Conservation (phyloP, 1,140 invertebrate species). For the Zaprionus inermis region DNA sequence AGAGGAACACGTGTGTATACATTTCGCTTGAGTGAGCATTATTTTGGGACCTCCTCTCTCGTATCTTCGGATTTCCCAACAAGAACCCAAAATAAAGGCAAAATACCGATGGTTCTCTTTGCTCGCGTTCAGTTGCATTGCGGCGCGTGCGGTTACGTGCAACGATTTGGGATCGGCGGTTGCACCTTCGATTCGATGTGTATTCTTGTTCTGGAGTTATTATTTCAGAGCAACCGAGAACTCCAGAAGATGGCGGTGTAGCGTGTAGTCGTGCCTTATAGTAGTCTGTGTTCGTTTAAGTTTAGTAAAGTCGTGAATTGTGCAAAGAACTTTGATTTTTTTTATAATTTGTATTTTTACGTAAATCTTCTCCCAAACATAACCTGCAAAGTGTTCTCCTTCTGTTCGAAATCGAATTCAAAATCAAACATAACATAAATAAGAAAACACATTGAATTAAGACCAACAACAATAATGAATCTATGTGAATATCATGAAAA, state of each 20-base stretch:
- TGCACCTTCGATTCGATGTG: conserved; percentile 45
- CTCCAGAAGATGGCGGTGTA: conserved; percentile 43
- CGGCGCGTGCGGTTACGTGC: conserved; percentile 69
- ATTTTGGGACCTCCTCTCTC: conserved; percentile 31
- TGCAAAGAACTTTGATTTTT: conserved; percentile 24
- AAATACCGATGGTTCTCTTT: conserved; percentile 23
- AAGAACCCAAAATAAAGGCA: conserved; percentile 71
- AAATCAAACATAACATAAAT: conserved; percentile 24
- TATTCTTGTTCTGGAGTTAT: conserved; percentile 15
- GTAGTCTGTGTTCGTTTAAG: conserved; percentile 47
- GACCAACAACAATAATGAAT: conserved; percentile 22
- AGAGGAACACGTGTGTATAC: conserved; percentile 27
- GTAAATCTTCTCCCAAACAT: conserved; percentile 64
- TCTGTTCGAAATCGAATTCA: conserved; percentile 14
- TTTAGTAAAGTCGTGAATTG: conserved; percentile 36
- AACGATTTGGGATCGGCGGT: conserved; percentile 60
- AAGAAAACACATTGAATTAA: conserved; percentile 26
- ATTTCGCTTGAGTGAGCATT: conserved; percentile 63
- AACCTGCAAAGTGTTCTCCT: conserved; percentile 57
- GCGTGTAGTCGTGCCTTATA: conserved; percentile 34
- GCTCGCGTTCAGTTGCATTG: conserved; percentile 68
- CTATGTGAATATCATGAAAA: conserved; percentile 19
- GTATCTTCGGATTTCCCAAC: conserved; percentile 36
- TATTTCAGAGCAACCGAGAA: conserved; percentile 33
- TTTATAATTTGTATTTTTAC: conserved; percentile 53